These are phyloP conservation scores for Zeus faber DNA, from an alignment of 2,113 vertebrate species.

Conservation along the genomic window DNA sequence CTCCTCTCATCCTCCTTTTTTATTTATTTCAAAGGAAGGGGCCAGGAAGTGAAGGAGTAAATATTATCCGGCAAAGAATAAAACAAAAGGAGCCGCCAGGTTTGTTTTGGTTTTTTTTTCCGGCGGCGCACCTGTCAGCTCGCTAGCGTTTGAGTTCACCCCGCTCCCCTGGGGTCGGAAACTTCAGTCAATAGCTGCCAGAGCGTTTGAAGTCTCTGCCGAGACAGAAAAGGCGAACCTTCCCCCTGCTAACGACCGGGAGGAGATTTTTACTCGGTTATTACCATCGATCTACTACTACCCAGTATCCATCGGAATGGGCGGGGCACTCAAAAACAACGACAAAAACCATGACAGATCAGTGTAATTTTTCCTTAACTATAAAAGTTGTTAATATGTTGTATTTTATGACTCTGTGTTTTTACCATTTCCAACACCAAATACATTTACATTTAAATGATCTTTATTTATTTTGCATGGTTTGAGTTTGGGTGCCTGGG, in stretches of 20 bases:
- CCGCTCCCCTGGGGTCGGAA: slow-evolving; percentile 1
- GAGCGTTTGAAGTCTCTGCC: slow-evolving; percentile 17
- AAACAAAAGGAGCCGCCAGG: slow-evolving; percentile 8
- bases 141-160: slow-evolving; percentile 14
- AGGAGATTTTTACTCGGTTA: slow-evolving; percentile 18
- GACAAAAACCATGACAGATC: too few species aligned
- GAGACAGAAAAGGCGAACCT: slow-evolving; percentile 25
- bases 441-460: slow-evolving; percentile 63
- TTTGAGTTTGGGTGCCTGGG: too few species aligned
- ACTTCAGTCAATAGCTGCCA: slow-evolving; percentile 12
- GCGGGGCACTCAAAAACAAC: slow-evolving; percentile 35
- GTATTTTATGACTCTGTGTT: slow-evolving; percentile 62
- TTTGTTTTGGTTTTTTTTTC: too few species aligned
- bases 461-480: too few species aligned
- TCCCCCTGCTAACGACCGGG: slow-evolving; percentile 20
- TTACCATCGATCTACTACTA: slow-evolving; percentile 38
- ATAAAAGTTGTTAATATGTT: slow-evolving; percentile 62
- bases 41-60: slow-evolving; percentile 32
- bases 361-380: slow-evolving; percentile 59
- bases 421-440: slow-evolving; percentile 56
- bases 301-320: slow-evolving; percentile 31
- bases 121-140: slow-evolving; percentile 27
- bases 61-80: slow-evolving; percentile 37
- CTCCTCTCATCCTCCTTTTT: slow-evolving; percentile 14
- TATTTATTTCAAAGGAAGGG: slow-evolving; percentile 25